Evolutionary conservation across 2,797 vertebrate genomes (phyloP), one percentile per base, ranked within the genome.

Genomic region (Pterois miles): DNA sequence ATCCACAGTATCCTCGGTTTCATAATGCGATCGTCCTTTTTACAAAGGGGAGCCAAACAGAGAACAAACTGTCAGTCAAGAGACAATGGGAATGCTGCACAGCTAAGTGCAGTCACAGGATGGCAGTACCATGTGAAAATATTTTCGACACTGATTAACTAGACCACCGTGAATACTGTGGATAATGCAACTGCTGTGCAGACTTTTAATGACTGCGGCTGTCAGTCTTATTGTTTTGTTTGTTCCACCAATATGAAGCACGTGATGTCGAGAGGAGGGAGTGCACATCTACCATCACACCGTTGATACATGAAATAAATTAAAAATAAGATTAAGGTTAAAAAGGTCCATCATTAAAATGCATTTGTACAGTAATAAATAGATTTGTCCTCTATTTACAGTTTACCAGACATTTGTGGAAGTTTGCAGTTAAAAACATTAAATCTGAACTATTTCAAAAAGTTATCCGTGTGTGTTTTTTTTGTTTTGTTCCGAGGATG

Each of bases 291-390:
- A 63, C 62, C 50, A 46, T 77, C 67, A 68, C 63, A 75, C 59
- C 66, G 76, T 54, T 22, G 46, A 84, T 54, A 76, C 40, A 83
- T 75, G 36, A 87, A 92, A 92, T 90, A 91, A 90, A 86, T 92
- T 87, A 91, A 87, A 85, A 88, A 84, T 34, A 78, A 85, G 71
- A 84, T 34, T 52, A 48, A 73, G 63, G 64, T 80, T 86, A 89
- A 86, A 83, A 84, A 86, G 71, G 74, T 84, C 31, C 71, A 63
- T 81, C 58, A 65, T 93, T 91, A 82, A 84, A 92, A 86, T 72
- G 50, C 53, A 40, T 87, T 90, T 87, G 46, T 90, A 92, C 88
- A 93, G 88, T 89, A 95, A 95, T 94, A 95, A 95, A 95, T 94
- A 94, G 91, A 88, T 86, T 73, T 83, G 66, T 84, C 81, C 84